Percentiles rank a stretch among this genome's conserved stretches.
These are phyloP conservation scores for Stictocephala bisonia DNA, from an alignment of 2,888 invertebrate genomes.

Conservation along the genomic window DNA sequence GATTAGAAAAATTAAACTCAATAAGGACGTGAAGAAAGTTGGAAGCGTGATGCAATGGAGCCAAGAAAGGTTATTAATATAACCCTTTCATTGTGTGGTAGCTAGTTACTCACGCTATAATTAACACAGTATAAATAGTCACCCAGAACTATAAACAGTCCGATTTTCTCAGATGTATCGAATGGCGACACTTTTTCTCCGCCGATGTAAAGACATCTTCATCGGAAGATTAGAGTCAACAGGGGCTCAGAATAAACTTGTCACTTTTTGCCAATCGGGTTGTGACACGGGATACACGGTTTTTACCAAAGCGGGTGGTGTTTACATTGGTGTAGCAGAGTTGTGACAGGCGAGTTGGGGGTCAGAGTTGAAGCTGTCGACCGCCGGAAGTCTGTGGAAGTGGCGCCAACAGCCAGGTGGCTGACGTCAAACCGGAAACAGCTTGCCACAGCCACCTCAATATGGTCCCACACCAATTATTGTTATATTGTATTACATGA, in stretches of 20 bases:
- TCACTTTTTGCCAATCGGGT: slow-evolving; percentile 37
- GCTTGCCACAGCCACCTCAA: slow-evolving; percentile 24
- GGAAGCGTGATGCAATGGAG: too few relatives aligned
- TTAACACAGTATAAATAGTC: too few relatives aligned
- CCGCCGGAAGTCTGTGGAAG: slow-evolving; percentile 30
- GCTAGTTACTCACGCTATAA: too few relatives aligned
- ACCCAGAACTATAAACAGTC: too few relatives aligned
- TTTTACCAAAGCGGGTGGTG: slow-evolving; percentile 32
- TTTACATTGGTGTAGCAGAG: not conserved
- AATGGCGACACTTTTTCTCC: too few relatives aligned
- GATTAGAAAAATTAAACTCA: too few relatives aligned
- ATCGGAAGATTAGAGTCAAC: slow-evolving; percentile 19
- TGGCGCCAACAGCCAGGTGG: slow-evolving; percentile 46
- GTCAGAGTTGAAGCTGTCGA: slow-evolving; percentile 7
- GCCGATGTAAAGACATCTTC: too few relatives aligned
- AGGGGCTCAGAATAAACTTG: slow-evolving; percentile 28
- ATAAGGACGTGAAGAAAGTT: too few relatives aligned
- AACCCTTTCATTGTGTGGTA: too few relatives aligned
- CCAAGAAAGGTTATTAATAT: too few relatives aligned
- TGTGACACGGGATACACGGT: slow-evolving; percentile 32
- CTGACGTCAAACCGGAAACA: slow-evolving; percentile 42
- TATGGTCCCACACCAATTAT: slow-evolving; percentile 45
- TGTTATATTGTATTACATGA: slow-evolving; percentile 42
- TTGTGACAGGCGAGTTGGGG: slow-evolving; percentile 22
- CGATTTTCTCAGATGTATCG: too few relatives aligned